Evolutionary conservation across 2,888 invertebrate species (phyloP).

Genomic region (Deilephila porcellus): DNA sequence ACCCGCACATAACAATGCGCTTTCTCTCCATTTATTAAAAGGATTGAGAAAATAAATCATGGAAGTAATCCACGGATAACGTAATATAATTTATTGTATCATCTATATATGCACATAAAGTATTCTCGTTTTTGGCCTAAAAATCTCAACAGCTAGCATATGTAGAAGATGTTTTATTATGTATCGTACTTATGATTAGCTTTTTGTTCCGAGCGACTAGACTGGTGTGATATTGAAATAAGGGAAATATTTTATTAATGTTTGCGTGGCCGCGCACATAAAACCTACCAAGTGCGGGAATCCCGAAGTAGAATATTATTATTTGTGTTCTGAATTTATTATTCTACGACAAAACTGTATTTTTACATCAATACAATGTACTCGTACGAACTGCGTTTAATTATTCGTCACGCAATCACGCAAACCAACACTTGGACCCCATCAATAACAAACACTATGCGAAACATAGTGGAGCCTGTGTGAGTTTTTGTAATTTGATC

Average conservation of each 20-base stretch:
- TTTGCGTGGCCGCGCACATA: not conserved
- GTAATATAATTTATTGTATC: not conserved
- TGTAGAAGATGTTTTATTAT: not conserved
- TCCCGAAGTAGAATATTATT: not conserved
- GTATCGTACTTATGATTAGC: not conserved
- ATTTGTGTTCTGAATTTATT: not conserved
- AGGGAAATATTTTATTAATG: not conserved
- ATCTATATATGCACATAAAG: not conserved
- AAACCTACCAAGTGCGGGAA: not conserved
- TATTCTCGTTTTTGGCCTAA: not conserved
- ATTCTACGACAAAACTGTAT: not conserved
- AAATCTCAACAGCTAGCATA: not conserved
- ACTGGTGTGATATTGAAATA: not conserved
- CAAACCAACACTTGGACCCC: not conserved
- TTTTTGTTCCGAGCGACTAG: not conserved
- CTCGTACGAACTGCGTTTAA: not conserved
- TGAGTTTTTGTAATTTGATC: not conserved
- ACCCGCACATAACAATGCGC: conserved; percentile 1
- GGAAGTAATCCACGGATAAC: conserved; percentile 12
- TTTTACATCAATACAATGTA: not conserved
- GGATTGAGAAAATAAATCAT: conserved; percentile 23
- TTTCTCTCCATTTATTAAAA: not conserved
- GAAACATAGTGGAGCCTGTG: not conserved
- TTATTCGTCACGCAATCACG: conserved; percentile 24
- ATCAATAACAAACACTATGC: conserved; percentile 5